Evolutionary conservation across 30 jellyfish, hydroid and myxozoan genomes (phyloP), one percentile per base, ranked within the genome.

Genomic region (Hydractinia echinata): DNA sequence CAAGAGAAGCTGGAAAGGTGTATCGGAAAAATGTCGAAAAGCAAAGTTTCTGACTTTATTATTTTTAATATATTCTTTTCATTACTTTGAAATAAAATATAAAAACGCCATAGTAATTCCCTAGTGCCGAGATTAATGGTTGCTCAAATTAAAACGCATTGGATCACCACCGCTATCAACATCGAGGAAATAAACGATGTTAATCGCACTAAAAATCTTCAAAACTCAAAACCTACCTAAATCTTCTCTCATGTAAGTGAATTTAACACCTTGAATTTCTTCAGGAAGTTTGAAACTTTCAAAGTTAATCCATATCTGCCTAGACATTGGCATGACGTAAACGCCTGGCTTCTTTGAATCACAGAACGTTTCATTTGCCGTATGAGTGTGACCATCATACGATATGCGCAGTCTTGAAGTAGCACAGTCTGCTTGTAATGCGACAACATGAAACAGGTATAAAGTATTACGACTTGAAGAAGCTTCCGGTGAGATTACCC

Each of bases 401-500:
- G 85, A 77, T 19, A 54, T 10, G 7, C 21, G n/a, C 18, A 77
- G 56, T 5, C 39, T 9, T 5, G 82, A 10, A 7, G 76, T 19
- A 53, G 52, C 53, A 55, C 85, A 77, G 10, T 77, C 85, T 7
- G 85, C 78, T 48, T 77, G 53, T 11, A 51, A 55, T 10, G 10
- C 53, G 6, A 54, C 53, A 18, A 56, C 79, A 14, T 77, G 21
- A 55, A 77, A 54, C 7, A 77, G 18, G 74, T 77, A 77, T 10
- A 77, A 79, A 18, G 79, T n/a, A 54, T 77, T 77, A 30, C 44
- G 44, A 10, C 61, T 48, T 16, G 10, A 18, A 48, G 10, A 53
- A 52, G 54, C 67, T 51, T 61, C 52, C 55, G 85, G 80, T 6
- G 85, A 15, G 5, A 77, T 61, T 30, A 77, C 9, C 85, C 85